Evolutionary conservation across 1,140 invertebrate genomes (phyloP), one percentile per base, ranked within the genome.

Genomic region (Zaprionus vittiger): DNA sequence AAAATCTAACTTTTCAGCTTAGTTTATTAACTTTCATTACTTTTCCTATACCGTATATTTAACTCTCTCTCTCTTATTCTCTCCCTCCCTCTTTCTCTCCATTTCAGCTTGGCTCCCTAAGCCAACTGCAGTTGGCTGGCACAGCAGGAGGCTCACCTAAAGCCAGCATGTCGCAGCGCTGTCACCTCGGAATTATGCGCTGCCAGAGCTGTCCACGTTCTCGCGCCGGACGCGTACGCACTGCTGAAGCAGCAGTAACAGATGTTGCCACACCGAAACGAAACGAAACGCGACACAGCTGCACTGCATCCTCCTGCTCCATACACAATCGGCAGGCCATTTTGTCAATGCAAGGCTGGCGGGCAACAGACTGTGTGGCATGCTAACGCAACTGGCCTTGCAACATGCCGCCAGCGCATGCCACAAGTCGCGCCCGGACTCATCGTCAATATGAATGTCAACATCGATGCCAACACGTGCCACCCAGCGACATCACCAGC

Each of bases 261-360:
- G 67, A 95, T 97, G 81, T 95, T 96, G 2, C 95, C 96, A n/a
- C 94, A 96, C 41, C 96, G 96, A 78, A 93, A 94, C 3, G 95
- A 96, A 61, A 97, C 92, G 95, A 99, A 99, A 93, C 94, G 95
- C 55, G 94, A 95, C 82, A 97, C 97, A 91, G 92, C 84, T 17
- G 77, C 59, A 31, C 61, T 93, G 65, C 80, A 91, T 22, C 92
- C 91, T 0, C 66, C 77, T 62, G 96, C 98, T 97, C 0, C 95
- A 97, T 69, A 96, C 97, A 60, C 97, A 98, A 92, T 97, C 98
- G 87, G 17, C 98, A 98, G 7, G 98, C 98, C 49, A 99, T 99
- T 91, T 94, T 98, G 17, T 98, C 99, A 93, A 94, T 98, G 70
- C 98, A 98, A 87, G 97, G 97, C 6, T 97, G 97, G 93, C 96